Base-by-base conservation (phyloP, 1,140 invertebrate species). In the Drosophila murphyi region DNA sequence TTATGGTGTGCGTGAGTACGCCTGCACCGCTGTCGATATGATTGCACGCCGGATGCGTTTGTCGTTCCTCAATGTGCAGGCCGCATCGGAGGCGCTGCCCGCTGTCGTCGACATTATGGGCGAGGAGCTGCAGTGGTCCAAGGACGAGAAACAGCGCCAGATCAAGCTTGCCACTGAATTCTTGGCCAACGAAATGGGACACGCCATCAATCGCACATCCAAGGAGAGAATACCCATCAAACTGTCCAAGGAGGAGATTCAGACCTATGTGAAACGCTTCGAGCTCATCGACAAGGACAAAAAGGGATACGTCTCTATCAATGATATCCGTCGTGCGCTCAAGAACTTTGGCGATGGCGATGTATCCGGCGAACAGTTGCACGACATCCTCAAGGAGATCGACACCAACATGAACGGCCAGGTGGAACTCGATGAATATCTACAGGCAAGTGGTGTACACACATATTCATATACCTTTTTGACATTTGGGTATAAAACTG, bases 361-460 rank as follows among this genome's bases (percentile, higher is more conserved):
- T 81, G 96, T 99, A 70, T 95, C 97, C 67, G 98, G 99, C 59
- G 97, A 99, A 93, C 96, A 98, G 93, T 95, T 99, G 81, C 99
- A 99, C 94, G 98, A 99, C 93, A 98, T 99, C 92, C 95, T 99
- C 70, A 96, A 95, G 93, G 98, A 99, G 95, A 99, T 99, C 91
- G 99, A 99, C 95, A 96, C 98, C 88, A 99, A 99, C 94, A 98
- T 98, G 95, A 99, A 99, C 94, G 99, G 99, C 88, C 97, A 99
- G 95, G 97, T 99, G 91, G 98, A 99, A 93, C 95, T 99, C 90
- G 98, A 98, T 92, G 98, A 99, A 94, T 99, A 99, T 93, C 95
- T 99, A 92, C 98, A 99, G 97, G 98, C 99, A 95, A 54, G 57
- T 28, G 31, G 10, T 28, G 8, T 50, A 45, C 10, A 63, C 7